A percentile compares a stretch with the other conserved stretches of the same genome.
These are phyloP conservation scores for Rhynchophorus ferrugineus DNA, from an alignment of 1,140 invertebrate species.

Conservation along the genomic window DNA sequence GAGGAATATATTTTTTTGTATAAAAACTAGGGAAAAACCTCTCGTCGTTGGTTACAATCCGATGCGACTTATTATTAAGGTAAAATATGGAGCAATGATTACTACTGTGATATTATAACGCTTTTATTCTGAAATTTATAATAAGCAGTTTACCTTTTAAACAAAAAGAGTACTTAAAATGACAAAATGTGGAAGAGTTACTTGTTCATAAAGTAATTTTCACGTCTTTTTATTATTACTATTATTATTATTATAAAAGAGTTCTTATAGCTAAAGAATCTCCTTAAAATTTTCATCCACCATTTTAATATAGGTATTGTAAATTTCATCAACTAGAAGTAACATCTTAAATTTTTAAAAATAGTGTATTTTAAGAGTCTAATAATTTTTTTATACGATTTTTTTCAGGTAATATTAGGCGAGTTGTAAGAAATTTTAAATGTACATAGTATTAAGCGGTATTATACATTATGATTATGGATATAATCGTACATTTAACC, in stretches of 20 bases:
- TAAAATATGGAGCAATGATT: conserved; percentile 43
- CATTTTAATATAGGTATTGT: conserved; percentile 16
- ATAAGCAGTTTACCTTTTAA: conserved; percentile 35
- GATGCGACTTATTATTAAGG: conserved; percentile 14
- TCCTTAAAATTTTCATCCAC: conserved; percentile 1
- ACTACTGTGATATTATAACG: conserved; percentile 43
- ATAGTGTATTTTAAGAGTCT: too few relatives aligned
- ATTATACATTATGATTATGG: background rate
- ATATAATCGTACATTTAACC: background rate
- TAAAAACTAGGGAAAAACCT: background rate
- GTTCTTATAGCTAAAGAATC: background rate
- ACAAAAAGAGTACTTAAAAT: conserved; percentile 31
- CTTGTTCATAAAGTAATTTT: background rate
- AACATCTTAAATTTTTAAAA: conserved; percentile 10
- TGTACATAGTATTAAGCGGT: background rate
- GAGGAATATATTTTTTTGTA: conserved; percentile 5
- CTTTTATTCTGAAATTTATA: conserved; percentile 41
- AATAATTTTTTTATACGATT: background rate
- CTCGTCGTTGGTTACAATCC: conserved; percentile 2
- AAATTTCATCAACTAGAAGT: conserved; percentile 8
- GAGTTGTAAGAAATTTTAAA: background rate
- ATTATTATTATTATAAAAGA: background rate
- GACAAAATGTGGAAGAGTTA: conserved; percentile 7
- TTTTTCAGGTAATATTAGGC: background rate
- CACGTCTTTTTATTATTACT: background rate